Evolutionary conservation across 2,797 vertebrate species (phyloP), one percentile per base, ranked within the genome.

Genomic region (Hyperoplus immaculatus): DNA sequence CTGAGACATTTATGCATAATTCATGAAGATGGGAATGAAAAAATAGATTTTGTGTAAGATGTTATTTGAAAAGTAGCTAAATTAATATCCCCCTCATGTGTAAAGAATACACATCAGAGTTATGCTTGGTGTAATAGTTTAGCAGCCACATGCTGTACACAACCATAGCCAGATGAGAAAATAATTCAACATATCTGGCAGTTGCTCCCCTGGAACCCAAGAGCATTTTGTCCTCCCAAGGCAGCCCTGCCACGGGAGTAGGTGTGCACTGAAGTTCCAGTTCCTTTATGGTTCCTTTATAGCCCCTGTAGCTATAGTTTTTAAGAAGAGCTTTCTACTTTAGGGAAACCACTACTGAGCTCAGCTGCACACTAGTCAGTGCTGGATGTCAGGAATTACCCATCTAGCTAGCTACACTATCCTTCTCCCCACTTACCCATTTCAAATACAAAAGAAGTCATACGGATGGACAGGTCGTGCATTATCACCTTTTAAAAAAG

Each of bases 191-290:
- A 45, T 64, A 62, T 82, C 61, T 89, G 88, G 71, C 29, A 29
- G 29, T 29, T 29, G 29, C 29, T 29, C 29, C 29, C 29, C 29
- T 29, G 29, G 29, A 70, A 80, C 69, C 87, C 80, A 47, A 86
- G 78, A 82, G 73, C 61, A 75, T 90, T 88, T 84, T 82, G 80
- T 78, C 79, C 83, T 89, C 72, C 81, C 54, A 43, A 80, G 82
- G 83, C 78, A 62, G 64, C 39, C 38, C 54, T 73, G 90, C 87
- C 82, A 81, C 43, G 10, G 82, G 87, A 87, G 82, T 76, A 78
- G 81, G 81, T 90, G 88, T 92, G 90, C 89, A 85, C 54, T 66
- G 74, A 56, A 75, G 91, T 87, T 90, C 89, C 29, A 91, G 87
- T 8, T 55, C 80, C 78, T 82, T 77, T 74, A 71, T 21, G 21